Evolutionary conservation across 2,113 vertebrate genomes (phyloP).

Genomic region (Mustelus asterias): DNA sequence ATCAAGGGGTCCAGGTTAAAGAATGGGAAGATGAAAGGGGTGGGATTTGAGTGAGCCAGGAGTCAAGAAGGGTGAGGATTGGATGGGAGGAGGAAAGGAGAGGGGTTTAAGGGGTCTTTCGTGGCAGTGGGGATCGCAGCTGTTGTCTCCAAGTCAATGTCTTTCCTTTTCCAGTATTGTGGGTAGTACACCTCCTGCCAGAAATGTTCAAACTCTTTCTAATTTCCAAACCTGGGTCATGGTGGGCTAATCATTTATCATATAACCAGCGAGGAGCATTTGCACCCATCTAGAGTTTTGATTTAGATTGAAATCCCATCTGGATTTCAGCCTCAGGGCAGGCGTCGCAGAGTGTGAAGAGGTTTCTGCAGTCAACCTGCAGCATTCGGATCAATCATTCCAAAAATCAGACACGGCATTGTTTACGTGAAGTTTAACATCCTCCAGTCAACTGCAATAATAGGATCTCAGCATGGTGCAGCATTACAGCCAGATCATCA

Average conservation of each 20-base stretch:
- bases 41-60: neutral
- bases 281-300: neutral
- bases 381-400: neutral
- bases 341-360: neutral
- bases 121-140: neutral
- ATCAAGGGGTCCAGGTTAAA: neutral
- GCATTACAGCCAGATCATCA: neutral
- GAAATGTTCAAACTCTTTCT: neutral
- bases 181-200: neutral
- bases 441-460: neutral
- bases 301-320: neutral
- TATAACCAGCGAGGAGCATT: neutral
- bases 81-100: neutral
- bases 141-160: neutral
- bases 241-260: neutral
- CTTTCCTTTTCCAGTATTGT: neutral
- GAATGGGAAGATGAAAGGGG: neutral
- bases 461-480: neutral
- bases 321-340: neutral
- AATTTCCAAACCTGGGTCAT: neutral
- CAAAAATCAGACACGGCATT: neutral
- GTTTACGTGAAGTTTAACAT: neutral
- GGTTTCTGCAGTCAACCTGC: neutral
- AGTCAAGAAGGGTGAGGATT: neutral
- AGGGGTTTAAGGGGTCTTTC: neutral